Evolutionary conservation across 2,797 vertebrate genomes (phyloP).

Genomic region (Falco naumanni): DNA sequence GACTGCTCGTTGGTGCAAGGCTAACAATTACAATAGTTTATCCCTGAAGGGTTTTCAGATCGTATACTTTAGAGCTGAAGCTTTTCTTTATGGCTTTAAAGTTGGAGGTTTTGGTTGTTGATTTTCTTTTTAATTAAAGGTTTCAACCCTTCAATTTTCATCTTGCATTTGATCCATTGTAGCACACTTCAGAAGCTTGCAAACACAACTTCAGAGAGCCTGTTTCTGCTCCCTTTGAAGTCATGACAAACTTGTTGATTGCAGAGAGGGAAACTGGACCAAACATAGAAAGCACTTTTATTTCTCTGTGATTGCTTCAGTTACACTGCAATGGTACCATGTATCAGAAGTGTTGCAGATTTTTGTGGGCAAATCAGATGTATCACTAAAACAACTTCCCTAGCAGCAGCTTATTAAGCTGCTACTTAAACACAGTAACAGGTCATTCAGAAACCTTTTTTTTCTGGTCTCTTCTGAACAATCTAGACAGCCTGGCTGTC

Average conservation of each 20-base stretch:
- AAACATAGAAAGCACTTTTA: not conserved
- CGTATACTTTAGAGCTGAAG: not conserved
- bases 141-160: constrained; percentile 37
- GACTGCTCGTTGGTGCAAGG: not conserved
- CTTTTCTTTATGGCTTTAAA: constrained; percentile 28
- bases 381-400: not conserved
- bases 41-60: constrained; percentile 7
- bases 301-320: not conserved
- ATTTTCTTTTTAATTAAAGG: constrained; percentile 57
- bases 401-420: not conserved
- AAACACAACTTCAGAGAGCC: constrained; percentile 14
- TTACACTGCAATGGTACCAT: not conserved
- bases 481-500: not conserved
- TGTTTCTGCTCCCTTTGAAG: constrained; percentile 33
- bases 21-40: constrained; percentile 9
- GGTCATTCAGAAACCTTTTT: not conserved
- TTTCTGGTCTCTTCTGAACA: not conserved
- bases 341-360: not conserved
- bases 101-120: not conserved
- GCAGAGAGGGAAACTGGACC: not conserved
- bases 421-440: not conserved
- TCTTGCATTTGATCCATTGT: not conserved
- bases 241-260: not conserved
- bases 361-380: not conserved
- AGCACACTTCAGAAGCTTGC: not conserved